Evolutionary conservation across 2,888 invertebrate species (phyloP).

Genomic region (Netelia virgata): DNA sequence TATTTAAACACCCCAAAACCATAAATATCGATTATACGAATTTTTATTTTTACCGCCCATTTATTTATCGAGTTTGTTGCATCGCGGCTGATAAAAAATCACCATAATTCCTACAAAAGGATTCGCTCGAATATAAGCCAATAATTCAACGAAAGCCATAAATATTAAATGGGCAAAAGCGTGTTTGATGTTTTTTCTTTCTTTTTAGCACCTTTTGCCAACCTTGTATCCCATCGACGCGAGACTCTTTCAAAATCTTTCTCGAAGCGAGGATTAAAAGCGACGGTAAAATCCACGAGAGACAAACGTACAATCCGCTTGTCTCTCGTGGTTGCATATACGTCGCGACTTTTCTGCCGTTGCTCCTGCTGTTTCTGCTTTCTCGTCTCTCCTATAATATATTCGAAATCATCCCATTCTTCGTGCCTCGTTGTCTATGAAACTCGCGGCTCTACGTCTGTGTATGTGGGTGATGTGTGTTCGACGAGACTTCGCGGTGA

Average conservation of each 20-base stretch:
- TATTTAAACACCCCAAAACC: too few relatives aligned
- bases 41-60: too few relatives aligned
- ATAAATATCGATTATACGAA: too few relatives aligned
- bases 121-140: too few relatives aligned
- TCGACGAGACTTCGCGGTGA: constrained; percentile 3
- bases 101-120: too few relatives aligned
- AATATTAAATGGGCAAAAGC: not conserved
- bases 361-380: constrained; percentile 35
- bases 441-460: constrained; percentile 8
- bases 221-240: not conserved
- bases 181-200: not conserved
- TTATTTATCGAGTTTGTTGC: too few relatives aligned
- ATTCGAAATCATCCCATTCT: constrained; percentile 42
- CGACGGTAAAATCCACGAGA: not conserved
- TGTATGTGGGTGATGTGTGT: constrained; percentile 11
- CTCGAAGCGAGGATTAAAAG: not conserved
- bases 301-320: constrained; percentile 17
- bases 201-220: not conserved
- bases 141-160: not conserved
- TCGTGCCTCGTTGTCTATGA: constrained; percentile 2
- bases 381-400: constrained; percentile 41
- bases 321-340: constrained; percentile 2
- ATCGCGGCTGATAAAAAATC: too few relatives aligned
- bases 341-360: not conserved
- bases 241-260: not conserved